These are phyloP conservation scores for Corvus cornix DNA, from an alignment of 2,113 vertebrate species.

Conservation along the genomic window DNA sequence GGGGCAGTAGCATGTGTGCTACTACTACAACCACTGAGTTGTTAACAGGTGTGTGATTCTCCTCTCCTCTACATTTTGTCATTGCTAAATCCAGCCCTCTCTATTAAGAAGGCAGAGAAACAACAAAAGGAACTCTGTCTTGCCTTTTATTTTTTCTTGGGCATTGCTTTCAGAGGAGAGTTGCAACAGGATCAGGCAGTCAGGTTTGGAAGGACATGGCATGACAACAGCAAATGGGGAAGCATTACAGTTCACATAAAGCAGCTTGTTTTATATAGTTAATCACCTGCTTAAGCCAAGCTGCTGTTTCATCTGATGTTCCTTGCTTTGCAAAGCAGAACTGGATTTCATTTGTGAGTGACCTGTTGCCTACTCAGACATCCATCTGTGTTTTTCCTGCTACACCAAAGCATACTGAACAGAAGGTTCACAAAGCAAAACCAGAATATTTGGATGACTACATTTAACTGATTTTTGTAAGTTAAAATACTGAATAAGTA, in stretches of 20 bases:
- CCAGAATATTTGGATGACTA: not conserved
- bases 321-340: not conserved
- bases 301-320: not conserved
- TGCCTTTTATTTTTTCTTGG: not conserved
- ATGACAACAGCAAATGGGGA: not conserved
- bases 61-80: not conserved
- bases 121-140: not conserved
- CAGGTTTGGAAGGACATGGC: not conserved
- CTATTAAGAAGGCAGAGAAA: not conserved
- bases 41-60: not conserved
- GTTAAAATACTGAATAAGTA: not conserved
- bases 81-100: not conserved
- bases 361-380: not conserved
- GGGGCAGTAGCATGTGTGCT: accelerated
- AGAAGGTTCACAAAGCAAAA: not conserved
- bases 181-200: not conserved
- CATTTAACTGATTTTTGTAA: not conserved
- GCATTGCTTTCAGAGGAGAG: not conserved
- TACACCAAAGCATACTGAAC: not conserved
- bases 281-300: not conserved
- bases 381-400: not conserved
- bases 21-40: not conserved
- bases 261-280: not conserved
- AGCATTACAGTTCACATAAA: not conserved
- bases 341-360: not conserved